A percentile compares a stretch with the other conserved stretches of the same genome.
phyloP scores from a whole-genome alignment of 2,888 invertebrate species.

The Sacculina carcini region DNA sequence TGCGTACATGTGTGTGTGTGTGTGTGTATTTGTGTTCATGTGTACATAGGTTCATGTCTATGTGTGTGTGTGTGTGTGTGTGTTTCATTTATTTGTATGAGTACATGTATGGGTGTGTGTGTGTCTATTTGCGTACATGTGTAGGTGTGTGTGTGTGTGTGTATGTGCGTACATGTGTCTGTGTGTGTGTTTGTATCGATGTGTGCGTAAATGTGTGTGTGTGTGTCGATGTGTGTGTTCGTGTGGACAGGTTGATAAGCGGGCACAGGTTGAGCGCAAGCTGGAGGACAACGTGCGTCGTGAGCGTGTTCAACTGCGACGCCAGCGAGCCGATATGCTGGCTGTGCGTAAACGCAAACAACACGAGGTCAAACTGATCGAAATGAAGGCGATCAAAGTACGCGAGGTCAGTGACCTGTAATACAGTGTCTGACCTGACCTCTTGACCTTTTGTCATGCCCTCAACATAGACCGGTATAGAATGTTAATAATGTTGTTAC shows the following conservation, averaged over 20 bases:
- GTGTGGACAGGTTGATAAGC: slow-evolving; percentile 39
- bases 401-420: slow-evolving; percentile 43
- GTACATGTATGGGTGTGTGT: no score
- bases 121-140: no score
- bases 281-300: slow-evolving; percentile 68
- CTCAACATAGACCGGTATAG: no score
- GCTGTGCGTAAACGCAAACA: slow-evolving; percentile 61
- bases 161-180: not conserved
- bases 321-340: slow-evolving; percentile 58
- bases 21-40: no score
- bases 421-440: no score
- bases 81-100: no score
- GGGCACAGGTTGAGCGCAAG: slow-evolving; percentile 68
- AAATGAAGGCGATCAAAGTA: slow-evolving; percentile 63
- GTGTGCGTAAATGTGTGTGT: not conserved
- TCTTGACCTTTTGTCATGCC: no score
- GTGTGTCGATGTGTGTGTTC: not conserved
- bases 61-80: no score
- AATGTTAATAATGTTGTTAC: no score
- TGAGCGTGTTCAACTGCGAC: slow-evolving; percentile 57
- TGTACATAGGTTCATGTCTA: no score
- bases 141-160: no score
- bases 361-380: slow-evolving; percentile 57
- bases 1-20: no score
- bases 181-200: not conserved